A percentile compares a stretch with the other conserved stretches of the same genome.
These are phyloP conservation scores for Muntiacus reevesi DNA, from an alignment of 2,113 vertebrate species.

Conservation along the genomic window DNA sequence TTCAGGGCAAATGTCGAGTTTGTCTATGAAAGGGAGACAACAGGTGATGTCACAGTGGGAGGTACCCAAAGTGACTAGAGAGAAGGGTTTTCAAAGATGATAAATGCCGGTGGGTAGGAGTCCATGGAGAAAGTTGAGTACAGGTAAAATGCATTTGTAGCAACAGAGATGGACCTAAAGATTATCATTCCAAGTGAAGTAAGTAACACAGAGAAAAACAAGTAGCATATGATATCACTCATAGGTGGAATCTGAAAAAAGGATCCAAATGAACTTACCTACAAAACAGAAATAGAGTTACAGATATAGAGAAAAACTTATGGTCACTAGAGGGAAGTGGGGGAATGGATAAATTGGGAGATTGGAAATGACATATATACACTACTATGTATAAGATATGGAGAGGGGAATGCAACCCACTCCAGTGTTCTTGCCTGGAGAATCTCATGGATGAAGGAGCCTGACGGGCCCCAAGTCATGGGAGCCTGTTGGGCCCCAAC, in stretches of 20 bases:
- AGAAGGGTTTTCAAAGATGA: background rate
- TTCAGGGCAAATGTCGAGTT: background rate
- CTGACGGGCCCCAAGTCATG: background rate
- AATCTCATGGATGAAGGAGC: background rate
- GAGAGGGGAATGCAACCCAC: background rate
- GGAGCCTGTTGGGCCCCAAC: background rate
- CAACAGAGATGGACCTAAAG: background rate
- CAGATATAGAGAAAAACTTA: background rate
- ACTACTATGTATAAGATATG: background rate
- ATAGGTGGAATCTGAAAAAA: background rate
- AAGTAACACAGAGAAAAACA: background rate
- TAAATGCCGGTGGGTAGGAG: background rate
- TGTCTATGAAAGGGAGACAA: background rate
- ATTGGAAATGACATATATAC: background rate
- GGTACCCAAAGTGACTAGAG: background rate
- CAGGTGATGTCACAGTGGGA: background rate
- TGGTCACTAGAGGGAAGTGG: background rate
- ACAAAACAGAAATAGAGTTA: background rate
- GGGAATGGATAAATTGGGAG: background rate
- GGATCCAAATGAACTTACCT: background rate
- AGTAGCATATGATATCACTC: background rate
- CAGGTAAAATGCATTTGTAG: background rate
- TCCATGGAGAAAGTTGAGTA: background rate
- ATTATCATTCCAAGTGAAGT: background rate
- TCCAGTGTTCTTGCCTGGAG: background rate